These are phyloP conservation scores for Cerceris rybyensis DNA, from an alignment of 2,888 invertebrate species.

Conservation along the genomic window DNA sequence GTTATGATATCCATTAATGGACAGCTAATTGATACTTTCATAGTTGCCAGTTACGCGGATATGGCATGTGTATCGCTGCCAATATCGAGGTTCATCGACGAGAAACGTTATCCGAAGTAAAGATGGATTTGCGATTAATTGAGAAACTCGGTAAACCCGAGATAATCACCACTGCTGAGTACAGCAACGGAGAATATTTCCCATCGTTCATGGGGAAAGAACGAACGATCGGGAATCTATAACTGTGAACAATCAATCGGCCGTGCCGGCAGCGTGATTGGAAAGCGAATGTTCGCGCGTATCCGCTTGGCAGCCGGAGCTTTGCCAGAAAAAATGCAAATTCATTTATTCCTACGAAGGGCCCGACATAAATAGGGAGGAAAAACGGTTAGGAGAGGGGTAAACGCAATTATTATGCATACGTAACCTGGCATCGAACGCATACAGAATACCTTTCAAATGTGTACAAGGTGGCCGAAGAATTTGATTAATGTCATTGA, in stretches of 20 bases:
- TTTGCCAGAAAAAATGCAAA: slow-evolving; percentile 38
- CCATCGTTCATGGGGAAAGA: background rate
- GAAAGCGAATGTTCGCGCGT: slow-evolving; percentile 10
- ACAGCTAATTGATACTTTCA: background rate
- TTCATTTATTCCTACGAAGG: slow-evolving; percentile 27
- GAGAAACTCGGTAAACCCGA: background rate
- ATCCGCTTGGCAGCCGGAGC: slow-evolving; percentile 23
- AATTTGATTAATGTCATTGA: slow-evolving; percentile 43
- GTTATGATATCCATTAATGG: too few relatives aligned
- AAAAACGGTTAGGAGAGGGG: background rate
- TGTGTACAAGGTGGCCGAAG: slow-evolving; percentile 31
- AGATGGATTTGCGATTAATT: background rate
- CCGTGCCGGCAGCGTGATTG: background rate
- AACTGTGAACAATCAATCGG: slow-evolving; percentile 3
- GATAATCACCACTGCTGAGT: background rate
- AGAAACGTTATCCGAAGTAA: background rate
- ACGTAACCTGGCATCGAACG: slow-evolving; percentile 57
- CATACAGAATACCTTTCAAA: slow-evolving; percentile 33
- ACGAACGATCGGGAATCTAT: slow-evolving; percentile 2
- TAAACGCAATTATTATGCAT: slow-evolving; percentile 50
- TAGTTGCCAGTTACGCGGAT: background rate
- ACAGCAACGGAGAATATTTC: background rate
- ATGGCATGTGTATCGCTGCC: background rate
- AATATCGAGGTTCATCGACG: background rate
- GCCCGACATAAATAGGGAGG: background rate